These are phyloP conservation scores for Jordanella pulchra DNA, from an alignment of 2,797 vertebrate species.

Conservation along the genomic window DNA sequence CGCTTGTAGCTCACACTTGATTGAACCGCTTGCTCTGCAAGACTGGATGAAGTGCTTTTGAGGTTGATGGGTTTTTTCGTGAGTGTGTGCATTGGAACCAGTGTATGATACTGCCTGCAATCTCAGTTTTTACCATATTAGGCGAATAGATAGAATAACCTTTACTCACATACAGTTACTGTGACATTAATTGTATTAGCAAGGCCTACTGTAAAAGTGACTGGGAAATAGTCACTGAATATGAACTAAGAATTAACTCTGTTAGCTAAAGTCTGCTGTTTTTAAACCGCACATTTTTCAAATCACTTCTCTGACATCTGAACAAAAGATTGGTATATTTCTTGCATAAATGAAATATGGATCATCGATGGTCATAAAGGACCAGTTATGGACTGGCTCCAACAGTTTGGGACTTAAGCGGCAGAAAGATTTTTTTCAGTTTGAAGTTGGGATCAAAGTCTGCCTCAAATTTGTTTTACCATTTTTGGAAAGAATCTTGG, in stretches of 20 bases:
- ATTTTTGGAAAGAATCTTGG: not conserved
- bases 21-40: conserved; percentile 49
- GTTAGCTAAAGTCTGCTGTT: not conserved
- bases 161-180: not conserved
- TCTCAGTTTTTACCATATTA: conserved; percentile 61
- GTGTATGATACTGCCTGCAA: conserved; percentile 9
- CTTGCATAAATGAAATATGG: not conserved
- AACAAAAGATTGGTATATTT: not conserved
- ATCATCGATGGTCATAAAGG: not conserved
- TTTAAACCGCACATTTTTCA: not conserved
- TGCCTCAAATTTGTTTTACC: not conserved
- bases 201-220: not conserved
- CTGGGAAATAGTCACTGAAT: not conserved
- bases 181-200: not conserved
- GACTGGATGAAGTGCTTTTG: conserved; percentile 44
- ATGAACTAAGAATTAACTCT: not conserved
- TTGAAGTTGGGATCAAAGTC: not conserved
- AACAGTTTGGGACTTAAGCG: too few species aligned
- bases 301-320: not conserved
- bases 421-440: not conserved
- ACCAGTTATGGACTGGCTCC: too few species aligned
- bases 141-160: conserved; percentile 22
- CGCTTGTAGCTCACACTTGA: conserved; percentile 21
- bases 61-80: conserved; percentile 21
- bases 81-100: not conserved